These are phyloP conservation scores for Melieria omissa DNA, from an alignment of 2,888 invertebrate genomes.

Conservation along the genomic window DNA sequence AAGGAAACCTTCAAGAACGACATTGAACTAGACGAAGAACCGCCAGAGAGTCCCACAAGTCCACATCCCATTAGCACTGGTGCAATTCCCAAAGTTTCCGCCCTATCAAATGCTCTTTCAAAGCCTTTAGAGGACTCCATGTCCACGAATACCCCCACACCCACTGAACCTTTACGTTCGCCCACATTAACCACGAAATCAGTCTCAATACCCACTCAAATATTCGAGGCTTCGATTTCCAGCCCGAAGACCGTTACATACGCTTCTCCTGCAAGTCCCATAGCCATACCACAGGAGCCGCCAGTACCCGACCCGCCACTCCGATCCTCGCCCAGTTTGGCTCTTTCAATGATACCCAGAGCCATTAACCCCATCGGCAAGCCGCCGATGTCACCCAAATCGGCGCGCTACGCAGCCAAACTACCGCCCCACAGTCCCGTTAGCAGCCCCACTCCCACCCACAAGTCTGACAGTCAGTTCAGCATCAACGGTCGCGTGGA, in stretches of 20 bases:
- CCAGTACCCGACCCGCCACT: constrained; percentile 16
- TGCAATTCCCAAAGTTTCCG: constrained; percentile 14
- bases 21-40: constrained; percentile 54
- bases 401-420: constrained; percentile 40
- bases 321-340: constrained; percentile 21
- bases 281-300: constrained; percentile 19
- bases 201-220: constrained; percentile 42
- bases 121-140: too few relatives aligned
- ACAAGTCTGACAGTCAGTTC: constrained; percentile 51
- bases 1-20: constrained; percentile 62
- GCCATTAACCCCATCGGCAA: constrained; percentile 51
- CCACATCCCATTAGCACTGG: not conserved
- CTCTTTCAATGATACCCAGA: constrained; percentile 55
- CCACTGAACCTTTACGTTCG: not conserved
- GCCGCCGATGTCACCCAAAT: constrained; percentile 48
- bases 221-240: constrained; percentile 41
- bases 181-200: not conserved
- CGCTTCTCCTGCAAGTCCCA: constrained; percentile 1
- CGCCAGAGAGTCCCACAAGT: constrained; percentile 32
- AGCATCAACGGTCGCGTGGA: constrained; percentile 63
- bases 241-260: constrained; percentile 13
- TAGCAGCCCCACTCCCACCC: constrained; percentile 41
- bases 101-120: not conserved
- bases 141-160: constrained; percentile 1
- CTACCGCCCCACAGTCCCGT: constrained; percentile 37